A percentile compares a stretch with the other conserved stretches of the same genome.
Evolutionary conservation across 2,113 vertebrate species (phyloP).

Genomic region (Macaca nemestrina): DNA sequence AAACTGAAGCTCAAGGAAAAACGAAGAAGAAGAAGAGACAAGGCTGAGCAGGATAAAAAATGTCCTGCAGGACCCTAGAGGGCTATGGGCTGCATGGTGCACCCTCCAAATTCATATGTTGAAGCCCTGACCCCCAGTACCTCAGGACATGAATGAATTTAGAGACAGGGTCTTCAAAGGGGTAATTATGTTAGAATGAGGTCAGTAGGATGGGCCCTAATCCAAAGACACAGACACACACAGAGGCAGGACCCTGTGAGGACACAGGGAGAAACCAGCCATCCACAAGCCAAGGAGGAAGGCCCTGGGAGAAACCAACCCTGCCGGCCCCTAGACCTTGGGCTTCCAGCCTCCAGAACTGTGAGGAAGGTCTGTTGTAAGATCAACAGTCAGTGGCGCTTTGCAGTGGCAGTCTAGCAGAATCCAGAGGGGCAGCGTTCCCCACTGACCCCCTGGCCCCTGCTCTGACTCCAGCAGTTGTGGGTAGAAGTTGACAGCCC

Average conservation of each 20-base stretch:
- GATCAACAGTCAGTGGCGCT: rapidly evolving
- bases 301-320: background rate
- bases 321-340: too few species aligned
- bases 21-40: background rate
- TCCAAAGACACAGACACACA: background rate
- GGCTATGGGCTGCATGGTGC: rapidly evolving
- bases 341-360: too few species aligned
- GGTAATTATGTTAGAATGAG: background rate
- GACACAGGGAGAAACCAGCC: background rate
- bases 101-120: rapidly evolving
- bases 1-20: background rate
- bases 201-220: background rate
- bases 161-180: background rate
- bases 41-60: background rate
- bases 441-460: rapidly evolving
- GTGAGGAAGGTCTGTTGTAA: too few species aligned
- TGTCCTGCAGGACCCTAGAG: rapidly evolving
- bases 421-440: rapidly evolving
- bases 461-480: background rate
- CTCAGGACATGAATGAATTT: background rate
- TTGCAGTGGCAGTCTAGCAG: background rate
- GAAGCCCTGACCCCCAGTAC: background rate
- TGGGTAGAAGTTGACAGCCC: too few species aligned
- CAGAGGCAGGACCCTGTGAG: background rate
- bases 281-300: background rate